phyloP scores from a whole-genome alignment of 2,113 vertebrate species.

The Turnix velox region DNA sequence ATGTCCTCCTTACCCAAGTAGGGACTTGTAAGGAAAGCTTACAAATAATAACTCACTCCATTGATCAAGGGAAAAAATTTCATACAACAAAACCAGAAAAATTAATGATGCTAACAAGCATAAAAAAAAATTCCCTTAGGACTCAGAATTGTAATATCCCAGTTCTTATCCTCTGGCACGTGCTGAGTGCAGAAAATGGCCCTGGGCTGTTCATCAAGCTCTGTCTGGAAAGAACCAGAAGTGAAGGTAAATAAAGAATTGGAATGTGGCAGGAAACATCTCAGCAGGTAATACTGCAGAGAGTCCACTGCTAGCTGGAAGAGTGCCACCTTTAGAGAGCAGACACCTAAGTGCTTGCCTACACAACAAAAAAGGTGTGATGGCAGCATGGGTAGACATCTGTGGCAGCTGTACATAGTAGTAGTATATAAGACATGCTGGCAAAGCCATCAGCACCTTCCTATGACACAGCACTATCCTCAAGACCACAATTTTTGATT shows the following conservation, averaged over 20 bases:
- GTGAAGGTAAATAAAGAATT: background rate
- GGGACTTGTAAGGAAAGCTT: background rate
- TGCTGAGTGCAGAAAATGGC: background rate
- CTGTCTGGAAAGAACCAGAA: background rate
- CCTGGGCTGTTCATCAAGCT: background rate
- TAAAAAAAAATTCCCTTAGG: background rate
- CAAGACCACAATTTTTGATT: background rate
- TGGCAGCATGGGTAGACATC: background rate
- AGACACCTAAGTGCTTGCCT: background rate
- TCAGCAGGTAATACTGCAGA: slow-evolving; percentile 10
- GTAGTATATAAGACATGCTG: background rate
- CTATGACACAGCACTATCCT: background rate
- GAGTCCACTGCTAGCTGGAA: background rate
- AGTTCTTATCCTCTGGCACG: background rate
- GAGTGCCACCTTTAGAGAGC: background rate
- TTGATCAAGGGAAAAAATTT: background rate
- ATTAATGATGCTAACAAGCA: background rate
- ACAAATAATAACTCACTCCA: background rate
- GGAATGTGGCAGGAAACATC: background rate
- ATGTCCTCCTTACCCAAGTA: background rate
- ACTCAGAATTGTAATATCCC: background rate
- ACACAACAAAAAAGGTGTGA: rapidly evolving
- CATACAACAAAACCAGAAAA: background rate
- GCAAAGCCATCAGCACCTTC: background rate
- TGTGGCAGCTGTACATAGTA: background rate